Evolutionary conservation across 2,797 vertebrate genomes (phyloP).

Genomic region (Cuniculus paca): DNA sequence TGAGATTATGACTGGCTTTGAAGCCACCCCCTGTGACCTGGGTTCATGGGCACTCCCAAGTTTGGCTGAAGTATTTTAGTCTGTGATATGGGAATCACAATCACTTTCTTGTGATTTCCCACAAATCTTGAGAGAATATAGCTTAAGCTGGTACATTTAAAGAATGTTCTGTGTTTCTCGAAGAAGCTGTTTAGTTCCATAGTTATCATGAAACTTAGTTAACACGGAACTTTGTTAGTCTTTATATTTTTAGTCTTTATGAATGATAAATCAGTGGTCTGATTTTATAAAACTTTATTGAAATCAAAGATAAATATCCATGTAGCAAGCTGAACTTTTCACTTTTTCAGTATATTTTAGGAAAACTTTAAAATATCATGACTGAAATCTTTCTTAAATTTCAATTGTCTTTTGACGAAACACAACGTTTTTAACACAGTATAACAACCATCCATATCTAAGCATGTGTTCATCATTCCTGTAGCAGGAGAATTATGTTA

Average conservation of each 20-base stretch:
- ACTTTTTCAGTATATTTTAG: conserved; percentile 26
- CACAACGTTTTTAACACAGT: neutral
- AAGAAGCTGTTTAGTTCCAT: neutral
- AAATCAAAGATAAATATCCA: conserved; percentile 1
- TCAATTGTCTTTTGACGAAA: conserved; percentile 14
- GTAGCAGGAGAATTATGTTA: neutral
- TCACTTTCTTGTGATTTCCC: conserved; percentile 22
- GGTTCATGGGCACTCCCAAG: neutral
- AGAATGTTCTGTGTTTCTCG: neutral
- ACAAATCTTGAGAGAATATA: neutral
- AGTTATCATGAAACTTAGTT: neutral
- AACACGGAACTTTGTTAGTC: neutral
- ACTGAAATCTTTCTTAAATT: conserved; percentile 5
- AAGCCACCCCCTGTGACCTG: neutral
- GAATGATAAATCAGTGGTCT: conserved; percentile 50
- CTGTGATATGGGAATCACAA: neutral
- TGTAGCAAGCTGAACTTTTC: neutral
- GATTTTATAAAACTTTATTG: conserved; percentile 2
- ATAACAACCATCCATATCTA: neutral
- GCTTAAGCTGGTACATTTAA: neutral
- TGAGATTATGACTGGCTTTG: neutral
- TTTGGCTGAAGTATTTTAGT: neutral
- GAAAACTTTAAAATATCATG: neutral
- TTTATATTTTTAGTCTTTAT: neutral
- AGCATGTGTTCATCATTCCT: neutral